Base-by-base conservation (phyloP, 1,140 invertebrate genomes). In the Zaprionus ghesquierei region DNA sequence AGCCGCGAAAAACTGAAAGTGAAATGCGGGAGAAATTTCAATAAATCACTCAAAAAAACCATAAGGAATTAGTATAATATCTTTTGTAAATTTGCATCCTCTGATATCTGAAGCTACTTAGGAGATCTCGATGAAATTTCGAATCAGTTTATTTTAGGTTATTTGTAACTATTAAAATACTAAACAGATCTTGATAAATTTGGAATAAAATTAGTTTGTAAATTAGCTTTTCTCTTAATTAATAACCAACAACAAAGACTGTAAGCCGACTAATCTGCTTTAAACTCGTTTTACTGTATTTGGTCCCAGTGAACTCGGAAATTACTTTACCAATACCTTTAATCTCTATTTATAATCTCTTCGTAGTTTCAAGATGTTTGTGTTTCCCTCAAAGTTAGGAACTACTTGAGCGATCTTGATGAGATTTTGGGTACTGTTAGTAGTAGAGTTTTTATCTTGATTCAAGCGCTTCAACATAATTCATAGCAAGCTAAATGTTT, bases 1-100 rank as follows among this genome's bases (percentile, higher is more conserved):
- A 41, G 35, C 53, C 54, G 69, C 46, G n/a, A n/a, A n/a, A 31
- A 8, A 58, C 23, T 51, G 55, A 51, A 71, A 71, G 44, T 58
- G 53, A 22, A 27, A 27, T 12, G 33, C 58, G 38, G 50, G 51
- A 54, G 51, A 54, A 54, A 54, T 29, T 33, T 9, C n/a, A 29
- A 54, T 51, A 54, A 54, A 54, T 33, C 25, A 31, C 10, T 2
- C 31, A 27, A 35, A 18, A 35, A 60, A 49, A 2, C 46, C 46
- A 49, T 22, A 49, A 23, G 22, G 13, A 3, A 53, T 41, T 15
- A 41, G 35, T 41, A 8, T 1, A 41, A 41, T 15, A 41, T 38
- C 5, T 9, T 9, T 29, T 29, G 6, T 29, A 29, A 38, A 13
- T 5, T n/a, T 5, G 35, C 6, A 15, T 38, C n/a, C 35, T 15